Conservation (phyloP, 1,140 invertebrate species). For the Rhyacophila brunnea region DNA sequence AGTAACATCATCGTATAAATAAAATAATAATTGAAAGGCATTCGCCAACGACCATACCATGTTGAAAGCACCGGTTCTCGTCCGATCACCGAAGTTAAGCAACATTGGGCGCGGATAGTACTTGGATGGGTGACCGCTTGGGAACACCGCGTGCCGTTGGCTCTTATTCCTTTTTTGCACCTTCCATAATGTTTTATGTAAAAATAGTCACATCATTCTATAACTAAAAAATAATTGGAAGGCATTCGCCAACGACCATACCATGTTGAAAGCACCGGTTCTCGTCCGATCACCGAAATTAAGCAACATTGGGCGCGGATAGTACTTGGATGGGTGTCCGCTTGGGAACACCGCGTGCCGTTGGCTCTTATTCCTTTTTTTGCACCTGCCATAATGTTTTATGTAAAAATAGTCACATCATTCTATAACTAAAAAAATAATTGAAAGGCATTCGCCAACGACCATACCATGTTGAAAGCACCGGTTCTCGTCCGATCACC, state of each 20-base stretch:
- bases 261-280: slow-evolving; percentile 31
- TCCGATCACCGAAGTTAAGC: slow-evolving; percentile 35
- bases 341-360: slow-evolving; percentile 34
- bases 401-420: no score
- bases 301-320: slow-evolving; percentile 32
- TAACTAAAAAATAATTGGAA: no score
- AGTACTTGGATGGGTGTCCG: slow-evolving; percentile 34
- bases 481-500: slow-evolving; percentile 37
- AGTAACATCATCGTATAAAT: no score
- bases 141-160: slow-evolving; percentile 35
- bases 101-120: slow-evolving; percentile 34
- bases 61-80: slow-evolving; percentile 34
- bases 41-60: slow-evolving; percentile 32
- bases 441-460: slow-evolving; percentile 35
- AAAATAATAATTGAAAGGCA: no score
- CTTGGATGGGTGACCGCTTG: slow-evolving; percentile 36
- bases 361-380: no score
- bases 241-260: slow-evolving; percentile 33
- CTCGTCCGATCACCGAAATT: slow-evolving; percentile 32
- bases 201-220: no score
- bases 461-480: slow-evolving; percentile 34
- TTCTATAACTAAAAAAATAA: no score
- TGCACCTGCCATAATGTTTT: no score
- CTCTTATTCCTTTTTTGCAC: no score
- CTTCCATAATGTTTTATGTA: no score